Base-by-base conservation (phyloP, 2,888 invertebrate genomes). In the Chelonus formosanus region DNA sequence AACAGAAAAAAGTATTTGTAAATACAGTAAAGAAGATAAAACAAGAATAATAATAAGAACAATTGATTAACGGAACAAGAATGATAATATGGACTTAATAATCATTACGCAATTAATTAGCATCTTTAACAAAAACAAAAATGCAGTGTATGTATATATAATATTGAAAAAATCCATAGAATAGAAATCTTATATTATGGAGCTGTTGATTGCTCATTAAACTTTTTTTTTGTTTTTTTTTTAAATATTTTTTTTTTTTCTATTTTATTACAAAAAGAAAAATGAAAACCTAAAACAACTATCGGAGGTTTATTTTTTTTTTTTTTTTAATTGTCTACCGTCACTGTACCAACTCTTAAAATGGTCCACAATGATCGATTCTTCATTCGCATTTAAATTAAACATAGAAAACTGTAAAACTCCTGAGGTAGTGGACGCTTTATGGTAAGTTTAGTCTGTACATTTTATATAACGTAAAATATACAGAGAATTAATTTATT, bases 391-490 rank as follows among this genome's bases (percentile, higher is more conserved):
- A 31, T 6, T 43, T n/a, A 36, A 60, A 52, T 40, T 40, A 40
- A 59, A 61, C 48, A 45, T 52, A 63, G 60, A 63, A 68, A 61
- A 65, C 40, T 53, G 60, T 66, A 57, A 45, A 70, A 71, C 70
- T 72, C 64, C 70, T 70, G 74, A 76, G 74, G 73, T 74, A 75
- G 73, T 75, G 75, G 74, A 78, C 70, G 74, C 65, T 65, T 67
- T 70, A 65, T 58, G 60, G 50, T 64, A 67, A 67, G 40, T 32
- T 55, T 43, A 8, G 43, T 64, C 48, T 64, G 48, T 32, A 8
- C 52, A 50, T 5, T 10, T 44, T 34, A 20, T 20, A 31, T 44
- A 7, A 40, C 48, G 36, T 4, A 20, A 8, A 52, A 52, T 10
- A 3, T 48, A 3, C 6, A 48, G 5, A 20, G 7, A 32, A 20